These are phyloP conservation scores for Caenorhabditis plicata DNA, from an alignment of 2,888 invertebrate species.

Conservation along the genomic window DNA sequence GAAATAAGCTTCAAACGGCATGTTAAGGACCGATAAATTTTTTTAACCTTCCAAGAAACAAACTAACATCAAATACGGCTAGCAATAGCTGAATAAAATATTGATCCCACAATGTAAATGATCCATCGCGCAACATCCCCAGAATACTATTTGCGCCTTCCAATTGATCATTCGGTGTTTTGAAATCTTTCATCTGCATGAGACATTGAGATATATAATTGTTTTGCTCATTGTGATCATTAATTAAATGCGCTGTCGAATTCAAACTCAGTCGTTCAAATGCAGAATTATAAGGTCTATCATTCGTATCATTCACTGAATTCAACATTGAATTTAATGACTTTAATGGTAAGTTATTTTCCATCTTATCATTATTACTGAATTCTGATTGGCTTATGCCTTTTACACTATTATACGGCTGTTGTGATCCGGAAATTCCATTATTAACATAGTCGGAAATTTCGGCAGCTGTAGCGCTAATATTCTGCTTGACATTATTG, in stretches of 20 bases:
- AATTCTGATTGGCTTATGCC: too few species aligned
- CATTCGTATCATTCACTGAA: neutral
- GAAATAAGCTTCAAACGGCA: too few species aligned
- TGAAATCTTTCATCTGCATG: constrained; percentile 3
- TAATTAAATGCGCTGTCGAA: constrained; percentile 22
- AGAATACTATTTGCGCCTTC: constrained; percentile 17
- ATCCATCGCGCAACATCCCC: constrained; percentile 30
- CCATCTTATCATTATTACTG: neutral
- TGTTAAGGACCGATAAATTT: too few species aligned
- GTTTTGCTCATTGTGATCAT: constrained; percentile 13
- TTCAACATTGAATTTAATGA: constrained; percentile 13
- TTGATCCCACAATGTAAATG: constrained; percentile 32
- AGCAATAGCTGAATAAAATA: constrained; percentile 21
- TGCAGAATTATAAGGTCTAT: too few species aligned
- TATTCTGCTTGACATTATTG: constrained; percentile 4
- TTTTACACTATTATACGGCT: neutral
- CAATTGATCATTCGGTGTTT: constrained; percentile 2
- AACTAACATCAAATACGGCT: constrained; percentile 16
- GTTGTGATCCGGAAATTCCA: neutral
- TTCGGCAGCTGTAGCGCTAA: constrained; percentile 11
- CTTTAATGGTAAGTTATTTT: constrained; percentile 4
- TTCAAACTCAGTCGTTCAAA: constrained; percentile 24
- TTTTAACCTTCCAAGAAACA: too few species aligned
- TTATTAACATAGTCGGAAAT: constrained; percentile 15
- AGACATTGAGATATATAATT: constrained; percentile 11